Percentiles rank a stretch among this genome's conserved stretches.
Evolutionary conservation across 2,113 vertebrate species (phyloP).

Genomic region (Centropus bengalensis): DNA sequence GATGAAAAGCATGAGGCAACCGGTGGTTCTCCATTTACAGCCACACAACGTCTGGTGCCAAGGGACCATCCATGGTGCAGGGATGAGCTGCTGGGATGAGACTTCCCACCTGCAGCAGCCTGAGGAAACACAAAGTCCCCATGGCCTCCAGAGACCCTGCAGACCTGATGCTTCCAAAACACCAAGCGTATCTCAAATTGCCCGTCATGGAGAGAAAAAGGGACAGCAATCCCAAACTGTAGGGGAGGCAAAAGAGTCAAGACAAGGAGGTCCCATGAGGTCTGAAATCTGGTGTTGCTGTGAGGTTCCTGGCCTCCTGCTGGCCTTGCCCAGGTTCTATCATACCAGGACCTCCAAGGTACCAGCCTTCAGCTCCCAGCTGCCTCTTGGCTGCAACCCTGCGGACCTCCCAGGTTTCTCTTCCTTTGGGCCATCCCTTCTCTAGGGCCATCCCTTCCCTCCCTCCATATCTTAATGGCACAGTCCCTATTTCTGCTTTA

Average conservation of each 20-base stretch:
- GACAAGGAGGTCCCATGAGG: neutral
- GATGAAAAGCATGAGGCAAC: neutral
- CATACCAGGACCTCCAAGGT: neutral
- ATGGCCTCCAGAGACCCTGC: accelerated
- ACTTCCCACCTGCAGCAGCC: neutral
- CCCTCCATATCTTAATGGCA: neutral
- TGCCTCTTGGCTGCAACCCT: neutral
- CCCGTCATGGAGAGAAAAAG: accelerated
- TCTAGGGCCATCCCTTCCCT: neutral
- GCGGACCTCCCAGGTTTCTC: neutral
- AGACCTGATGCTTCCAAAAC: neutral
- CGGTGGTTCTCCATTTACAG: neutral
- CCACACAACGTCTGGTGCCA: accelerated
- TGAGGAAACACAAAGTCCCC: accelerated
- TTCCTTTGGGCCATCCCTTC: neutral
- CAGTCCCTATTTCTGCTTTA: neutral
- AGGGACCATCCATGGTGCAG: accelerated
- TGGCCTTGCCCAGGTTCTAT: neutral
- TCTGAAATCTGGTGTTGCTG: accelerated
- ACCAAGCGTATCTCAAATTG: accelerated
- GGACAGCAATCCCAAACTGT: accelerated
- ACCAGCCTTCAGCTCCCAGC: neutral
- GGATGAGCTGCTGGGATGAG: neutral
- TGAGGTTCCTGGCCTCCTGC: neutral
- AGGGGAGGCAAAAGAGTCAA: neutral